Evolutionary conservation across 2,113 vertebrate species (phyloP), one percentile per base, ranked within the genome.

Genomic region (Willisornis vidua): DNA sequence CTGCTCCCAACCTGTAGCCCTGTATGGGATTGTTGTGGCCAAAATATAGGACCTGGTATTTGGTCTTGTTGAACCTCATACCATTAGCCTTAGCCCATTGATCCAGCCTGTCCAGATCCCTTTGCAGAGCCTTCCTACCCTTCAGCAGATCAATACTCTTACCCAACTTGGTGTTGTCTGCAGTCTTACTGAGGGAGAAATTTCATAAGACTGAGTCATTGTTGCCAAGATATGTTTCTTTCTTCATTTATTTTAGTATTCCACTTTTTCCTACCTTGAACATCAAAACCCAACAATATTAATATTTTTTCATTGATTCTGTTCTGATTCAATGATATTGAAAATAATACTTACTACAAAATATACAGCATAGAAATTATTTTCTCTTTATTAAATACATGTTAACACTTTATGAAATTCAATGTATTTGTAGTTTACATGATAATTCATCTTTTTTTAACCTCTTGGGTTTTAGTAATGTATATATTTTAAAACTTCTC

Each of bases 81-180:
- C 28, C 12, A 1, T 19, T 43, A 19, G 22, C 17, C 3, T 59
- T 39, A 19, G 49, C 3, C 37, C 10, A 67, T 19, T 18, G 5
- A 28, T 10, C 22, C 26, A 73, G 18, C 37, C 37, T 45, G 23
- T 24, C 18, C 26, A 59, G 37, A 59, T 24, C 7, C 33, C 7
- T 45, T 28, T 46, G 23, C 68, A 66, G 10, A 81, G 18, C 33
- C 33, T 51, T 66, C 26, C 18, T 26, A 52, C 8, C 19, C 16
- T 74, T 15, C 26, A 74, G 31, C 4, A 51, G 28, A 52, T 29
- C 52, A 67, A 25, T 7, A n/a, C 8, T n/a, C 26, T 19, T 17
- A n/a, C 23, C 7, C 52, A 66, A 0, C 37, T 24, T 51, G 33
- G 14, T 26, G 1, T 17, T 19, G 1, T 37, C 31, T 24, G 12